Base-by-base conservation (phyloP, 2,888 invertebrate genomes). In the Spisula solida region DNA sequence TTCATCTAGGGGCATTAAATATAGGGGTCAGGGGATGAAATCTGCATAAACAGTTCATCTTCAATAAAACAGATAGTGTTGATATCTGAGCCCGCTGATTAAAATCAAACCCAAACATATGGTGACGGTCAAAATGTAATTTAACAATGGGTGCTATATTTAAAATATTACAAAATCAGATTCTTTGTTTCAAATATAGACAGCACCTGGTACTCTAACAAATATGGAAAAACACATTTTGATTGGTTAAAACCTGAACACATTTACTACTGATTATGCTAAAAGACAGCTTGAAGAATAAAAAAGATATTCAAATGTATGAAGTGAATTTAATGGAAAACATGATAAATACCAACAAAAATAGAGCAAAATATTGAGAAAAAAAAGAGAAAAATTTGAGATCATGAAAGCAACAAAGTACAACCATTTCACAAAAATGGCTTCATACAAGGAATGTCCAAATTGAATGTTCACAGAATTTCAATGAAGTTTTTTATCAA, bases 211-310 rank as follows among this genome's bases (percentile, higher is more conserved):
- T 86, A 81, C 81, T 81, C 75, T 75, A 75, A 75, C 78, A 81
- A 55, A 86, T 70, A 86, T 81, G 70, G n/a, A 31, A 81, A 86
- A 81, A 86, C 34, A 10, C 31, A 81, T 48, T 81, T 81, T 86
- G 80, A 83, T 88, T 83, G 87, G 81, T 84, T 81, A 84, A 85
- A 84, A 85, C 60, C n/a, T 88, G 88, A 88, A 88, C 88, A 88
- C 88, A 88, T 88, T 48, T 31, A 75, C 84, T 85, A 88, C 85
- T 85, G 88, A 88, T 88, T 88, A 88, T 88, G 88, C 88, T 88
- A 88, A 86, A 83, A 83, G 83, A 85, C 85, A 85, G 85, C 85
- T 86, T 81, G 29, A 55, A 66, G 81, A 81, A 86, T 86, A 86
- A 80, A 81, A 66, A 80, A 66, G 10, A 81, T 6, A 47, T 81